Percentiles rank a stretch among this genome's conserved stretches.
Conservation (phyloP, 2,888 invertebrate genomes). For the Elysia crispata region DNA sequence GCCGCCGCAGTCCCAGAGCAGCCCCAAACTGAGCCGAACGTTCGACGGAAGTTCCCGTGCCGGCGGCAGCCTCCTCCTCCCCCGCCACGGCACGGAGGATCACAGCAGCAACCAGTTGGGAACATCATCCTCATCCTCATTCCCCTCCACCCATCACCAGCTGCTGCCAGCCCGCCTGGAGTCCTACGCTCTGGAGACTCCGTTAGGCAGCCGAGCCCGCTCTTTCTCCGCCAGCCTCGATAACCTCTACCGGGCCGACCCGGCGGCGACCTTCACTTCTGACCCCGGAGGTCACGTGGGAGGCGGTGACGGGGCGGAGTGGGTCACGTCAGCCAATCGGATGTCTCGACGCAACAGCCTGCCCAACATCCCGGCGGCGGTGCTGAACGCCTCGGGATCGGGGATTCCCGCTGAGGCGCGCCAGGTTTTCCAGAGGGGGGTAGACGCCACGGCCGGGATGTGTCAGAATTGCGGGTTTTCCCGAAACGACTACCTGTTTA, state of each 20-base stretch:
- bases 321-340: background rate
- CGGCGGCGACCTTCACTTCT: too few species aligned
- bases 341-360: constrained; percentile 37
- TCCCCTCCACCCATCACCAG: too few species aligned
- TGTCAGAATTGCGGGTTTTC: constrained; percentile 46
- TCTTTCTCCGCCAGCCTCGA: constrained; percentile 37
- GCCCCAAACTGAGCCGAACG: background rate
- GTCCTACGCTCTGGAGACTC: background rate
- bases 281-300: background rate
- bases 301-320: background rate
- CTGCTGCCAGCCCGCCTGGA: background rate
- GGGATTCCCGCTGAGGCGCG: background rate
- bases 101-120: too few species aligned
- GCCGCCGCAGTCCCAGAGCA: background rate
- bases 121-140: too few species aligned
- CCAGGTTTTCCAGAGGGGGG: background rate
- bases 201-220: background rate
- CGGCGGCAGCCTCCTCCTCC: too few species aligned
- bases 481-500: constrained; percentile 43
- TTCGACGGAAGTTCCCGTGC: background rate
- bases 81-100: too few species aligned
- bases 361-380: constrained; percentile 17
- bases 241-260: constrained; percentile 15
- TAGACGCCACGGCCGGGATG: background rate
- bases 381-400: too few species aligned